phyloP scores from a whole-genome alignment of 2,113 vertebrate species.

The Channa argus region DNA sequence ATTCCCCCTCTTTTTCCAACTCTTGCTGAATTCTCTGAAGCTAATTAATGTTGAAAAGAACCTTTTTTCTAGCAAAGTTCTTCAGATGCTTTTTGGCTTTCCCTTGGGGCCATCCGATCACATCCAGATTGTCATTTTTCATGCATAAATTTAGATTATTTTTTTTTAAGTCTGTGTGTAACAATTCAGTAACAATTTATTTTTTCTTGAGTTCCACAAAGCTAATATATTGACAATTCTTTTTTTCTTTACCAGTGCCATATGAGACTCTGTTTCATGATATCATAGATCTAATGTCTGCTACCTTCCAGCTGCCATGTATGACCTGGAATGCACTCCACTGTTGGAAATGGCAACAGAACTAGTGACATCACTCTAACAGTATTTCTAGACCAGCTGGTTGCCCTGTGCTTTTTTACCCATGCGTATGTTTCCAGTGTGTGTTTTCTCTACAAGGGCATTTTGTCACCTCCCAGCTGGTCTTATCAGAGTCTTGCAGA shows the following conservation, averaged over 20 bases:
- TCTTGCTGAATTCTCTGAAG: conserved; percentile 78
- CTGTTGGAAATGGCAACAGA: conserved; percentile 48
- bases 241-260: no score
- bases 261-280: no score
- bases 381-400: conserved; percentile 58
- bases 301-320: conserved; percentile 15
- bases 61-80: conserved; percentile 79
- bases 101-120: conserved; percentile 58
- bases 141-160: conserved; percentile 34
- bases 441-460: conserved; percentile 55
- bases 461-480: conserved; percentile 75
- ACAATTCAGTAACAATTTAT: no score
- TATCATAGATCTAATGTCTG: conserved; percentile 19
- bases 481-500: conserved; percentile 73
- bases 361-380: conserved; percentile 52
- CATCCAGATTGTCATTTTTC: conserved; percentile 48
- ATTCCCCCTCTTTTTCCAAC: conserved; percentile 52
- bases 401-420: conserved; percentile 48
- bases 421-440: conserved; percentile 39
- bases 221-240: not conserved
- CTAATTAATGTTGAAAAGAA: conserved; percentile 85
- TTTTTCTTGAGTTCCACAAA: not conserved
- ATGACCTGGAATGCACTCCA: conserved; percentile 34
- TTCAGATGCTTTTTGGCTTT: conserved; percentile 81
- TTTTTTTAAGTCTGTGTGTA: conserved; percentile 13